A percentile compares a stretch with the other conserved stretches of the same genome.
Conservation (phyloP, 1,140 invertebrate species). For the Plectus sambesii region DNA sequence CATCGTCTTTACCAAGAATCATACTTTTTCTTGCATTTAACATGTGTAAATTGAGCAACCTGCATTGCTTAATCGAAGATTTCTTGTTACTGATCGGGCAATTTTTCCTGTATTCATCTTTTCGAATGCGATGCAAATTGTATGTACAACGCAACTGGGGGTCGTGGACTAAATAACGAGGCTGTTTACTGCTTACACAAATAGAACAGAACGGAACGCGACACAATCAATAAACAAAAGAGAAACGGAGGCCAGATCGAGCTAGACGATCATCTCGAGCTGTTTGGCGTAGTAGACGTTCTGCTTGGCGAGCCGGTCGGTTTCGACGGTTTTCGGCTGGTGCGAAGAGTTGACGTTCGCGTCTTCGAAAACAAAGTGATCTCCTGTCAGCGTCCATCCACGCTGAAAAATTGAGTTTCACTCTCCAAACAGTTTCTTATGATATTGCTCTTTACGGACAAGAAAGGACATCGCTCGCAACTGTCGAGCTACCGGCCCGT, state of each 20-base stretch:
- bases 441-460: constrained; percentile 23
- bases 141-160: no score
- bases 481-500: background rate
- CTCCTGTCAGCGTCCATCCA: constrained; percentile 64
- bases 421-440: constrained; percentile 24
- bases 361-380: constrained; percentile 60
- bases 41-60: constrained; percentile 2
- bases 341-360: constrained; percentile 58
- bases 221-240: no score
- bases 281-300: constrained; percentile 93
- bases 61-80: background rate
- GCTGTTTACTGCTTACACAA: no score
- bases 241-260: no score
- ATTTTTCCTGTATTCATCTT: no score
- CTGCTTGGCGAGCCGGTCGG: constrained; percentile 72
- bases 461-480: constrained; percentile 1
- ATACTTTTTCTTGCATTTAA: background rate
- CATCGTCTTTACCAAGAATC: background rate
- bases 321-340: constrained; percentile 69
- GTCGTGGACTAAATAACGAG: no score
- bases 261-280: constrained; percentile 98
- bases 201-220: no score
- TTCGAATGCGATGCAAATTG: no score
- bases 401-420: constrained; percentile 49
- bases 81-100: background rate